phyloP scores from a whole-genome alignment of 2,888 invertebrate genomes.

The Mechanitis mazaeus region DNA sequence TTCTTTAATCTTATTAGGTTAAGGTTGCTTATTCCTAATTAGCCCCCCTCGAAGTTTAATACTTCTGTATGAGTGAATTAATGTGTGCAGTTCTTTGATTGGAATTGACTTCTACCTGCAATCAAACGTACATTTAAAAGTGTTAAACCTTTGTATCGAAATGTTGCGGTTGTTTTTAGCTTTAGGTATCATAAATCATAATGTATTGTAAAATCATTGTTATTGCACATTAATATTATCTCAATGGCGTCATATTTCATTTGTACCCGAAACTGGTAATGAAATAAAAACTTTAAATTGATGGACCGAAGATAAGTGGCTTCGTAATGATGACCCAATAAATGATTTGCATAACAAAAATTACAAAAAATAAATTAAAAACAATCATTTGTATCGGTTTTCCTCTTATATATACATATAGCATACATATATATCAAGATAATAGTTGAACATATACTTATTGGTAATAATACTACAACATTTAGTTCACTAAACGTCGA shows the following conservation, averaged over 20 bases:
- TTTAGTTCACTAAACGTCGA: slow-evolving; percentile 13
- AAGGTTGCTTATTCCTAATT: slow-evolving; percentile 74
- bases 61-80: slow-evolving; percentile 69
- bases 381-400: neutral
- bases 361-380: neutral
- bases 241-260: slow-evolving; percentile 7
- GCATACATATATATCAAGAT: neutral
- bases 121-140: slow-evolving; percentile 18
- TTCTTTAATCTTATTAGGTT: slow-evolving; percentile 58
- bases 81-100: slow-evolving; percentile 54
- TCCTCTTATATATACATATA: neutral
- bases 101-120: slow-evolving; percentile 38
- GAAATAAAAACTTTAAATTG: slow-evolving; percentile 6
- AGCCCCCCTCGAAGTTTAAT: slow-evolving; percentile 73
- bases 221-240: slow-evolving; percentile 20
- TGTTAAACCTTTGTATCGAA: slow-evolving; percentile 13
- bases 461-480: slow-evolving; percentile 17
- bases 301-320: slow-evolving; percentile 5
- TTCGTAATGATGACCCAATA: slow-evolving; percentile 3
- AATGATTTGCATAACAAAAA: slow-evolving; percentile 3
- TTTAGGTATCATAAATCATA: slow-evolving; percentile 25
- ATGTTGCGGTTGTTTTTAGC: slow-evolving; percentile 22
- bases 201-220: slow-evolving; percentile 21
- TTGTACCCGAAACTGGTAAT: neutral
- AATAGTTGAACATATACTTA: neutral